Evolutionary conservation across 2,797 vertebrate species (phyloP).

Genomic region (Microchirus variegatus): DNA sequence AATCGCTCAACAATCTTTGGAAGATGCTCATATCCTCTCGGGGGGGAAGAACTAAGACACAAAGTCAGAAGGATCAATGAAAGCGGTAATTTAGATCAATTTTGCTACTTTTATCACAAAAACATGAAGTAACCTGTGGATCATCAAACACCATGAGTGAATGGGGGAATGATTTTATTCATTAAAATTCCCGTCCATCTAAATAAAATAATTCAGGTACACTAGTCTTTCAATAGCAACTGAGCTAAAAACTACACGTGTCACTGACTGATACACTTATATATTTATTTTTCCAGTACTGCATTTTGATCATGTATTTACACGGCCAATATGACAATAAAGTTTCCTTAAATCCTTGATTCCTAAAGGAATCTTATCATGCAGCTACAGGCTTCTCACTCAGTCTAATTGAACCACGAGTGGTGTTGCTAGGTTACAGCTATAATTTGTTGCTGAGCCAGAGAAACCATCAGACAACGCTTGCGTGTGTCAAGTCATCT

Average conservation of each 20-base stretch:
- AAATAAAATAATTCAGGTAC: too few species aligned
- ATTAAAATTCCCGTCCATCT: neutral
- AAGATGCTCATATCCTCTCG: slow-evolving; percentile 23
- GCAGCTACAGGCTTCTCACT: slow-evolving; percentile 8
- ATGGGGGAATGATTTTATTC: neutral
- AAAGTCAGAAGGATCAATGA: slow-evolving; percentile 42
- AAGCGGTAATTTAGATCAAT: slow-evolving; percentile 31
- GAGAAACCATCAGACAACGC: slow-evolving; percentile 17
- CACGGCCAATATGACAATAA: neutral
- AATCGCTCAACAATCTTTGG: slow-evolving; percentile 32
- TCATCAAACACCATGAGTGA: neutral
- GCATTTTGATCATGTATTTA: too few species aligned
- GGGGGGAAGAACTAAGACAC: slow-evolving; percentile 27
- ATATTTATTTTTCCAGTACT: too few species aligned
- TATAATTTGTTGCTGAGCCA: slow-evolving; percentile 25
- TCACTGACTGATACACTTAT: too few species aligned
- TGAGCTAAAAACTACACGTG: too few species aligned
- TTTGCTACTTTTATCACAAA: slow-evolving; percentile 15
- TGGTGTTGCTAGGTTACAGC: slow-evolving; percentile 39
- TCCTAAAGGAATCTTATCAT: slow-evolving; percentile 23
- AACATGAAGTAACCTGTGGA: neutral
- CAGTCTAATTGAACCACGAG: slow-evolving; percentile 46
- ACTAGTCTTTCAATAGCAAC: too few species aligned
- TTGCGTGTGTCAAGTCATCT: slow-evolving; percentile 27
- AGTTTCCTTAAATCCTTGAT: too few species aligned